Evolutionary conservation across 2,888 invertebrate species (phyloP), one percentile per base, ranked within the genome.

Genomic region (Listrodromus nycthemerus): DNA sequence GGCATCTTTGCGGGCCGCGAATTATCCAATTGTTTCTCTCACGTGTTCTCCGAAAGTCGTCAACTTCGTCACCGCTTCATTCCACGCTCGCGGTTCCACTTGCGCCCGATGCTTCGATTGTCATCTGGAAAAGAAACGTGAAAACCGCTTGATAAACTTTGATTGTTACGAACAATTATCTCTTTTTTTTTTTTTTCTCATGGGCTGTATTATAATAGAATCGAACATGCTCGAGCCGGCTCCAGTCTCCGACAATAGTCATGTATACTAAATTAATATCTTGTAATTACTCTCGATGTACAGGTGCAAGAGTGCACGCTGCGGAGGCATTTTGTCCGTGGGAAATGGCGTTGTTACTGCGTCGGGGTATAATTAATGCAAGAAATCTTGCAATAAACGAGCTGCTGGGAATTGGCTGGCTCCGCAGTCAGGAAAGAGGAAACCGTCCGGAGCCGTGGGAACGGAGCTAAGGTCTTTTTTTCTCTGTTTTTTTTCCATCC

Each of bases 1-100:
- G 97, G 96, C 96, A 97, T 96, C 94, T 95, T 96, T 94, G 94
- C 66, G 10, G 19, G 1, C 7, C 7, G 2, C n/a, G 5, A n/a
- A 6, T 21, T 19, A 16, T 19, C 8, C 4, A n/a, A 13, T 19
- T 13, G 7, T 30, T 6, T 45, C 61, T 30, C 21, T 33, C 10
- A 24, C 6, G 21, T 76, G 21, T 75, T 24, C 10, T 63, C 8
- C n/a, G 8, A 50, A 16, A 55, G 58, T 41, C 41, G 21, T 41
- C 73, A 19, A 63, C 37, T 69, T 69, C 65, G 77, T 84, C 84
- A 84, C 80, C 78, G 73, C 82, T 76, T 86, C 85, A 86, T 85
- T 82, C 83, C 85, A 85, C 65, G 71, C n/a, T 52, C 69, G 37
- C 65, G 10, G 8, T 2, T 30, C 65, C 33, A 21, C 75, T 48